Base-by-base conservation (phyloP, 2,888 invertebrate genomes). In the Cerastis leucographa region DNA sequence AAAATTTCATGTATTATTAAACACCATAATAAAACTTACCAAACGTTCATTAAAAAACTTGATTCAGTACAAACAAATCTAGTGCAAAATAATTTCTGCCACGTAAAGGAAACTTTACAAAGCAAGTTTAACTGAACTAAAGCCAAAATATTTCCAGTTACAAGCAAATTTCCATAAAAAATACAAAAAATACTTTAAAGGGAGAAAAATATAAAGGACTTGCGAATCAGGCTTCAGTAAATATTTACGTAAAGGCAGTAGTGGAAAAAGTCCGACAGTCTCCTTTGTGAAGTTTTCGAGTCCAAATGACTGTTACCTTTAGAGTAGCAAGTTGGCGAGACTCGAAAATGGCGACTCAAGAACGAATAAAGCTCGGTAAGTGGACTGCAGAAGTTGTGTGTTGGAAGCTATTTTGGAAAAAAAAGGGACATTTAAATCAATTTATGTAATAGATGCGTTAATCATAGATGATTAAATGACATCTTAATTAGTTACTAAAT, bases 231-330 rank as follows among this genome's bases (percentile, higher is more conserved):
- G 22, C 67, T 81, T 72, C 35, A 44, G 59, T 51, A 71, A 85
- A 84, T 49, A 80, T 83, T 85, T 83, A 72, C 74, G 42, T 71
- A 17, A 74, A 76, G 22, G 72, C 51, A 62, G 25, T 12, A 76
- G 62, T 85, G 40, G 17, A 68, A 65, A 71, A 82, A 71, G 51
- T 74, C 49, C 29, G 25, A 61, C 46, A 25, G 64, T 42, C 49
- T 56, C 40, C 68, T 66, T 81, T 84, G 84, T 71, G n/a, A 76
- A 81, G 22, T 71, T 71, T 6, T 71, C 17, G 54, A 82, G 68
- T 82, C 65, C 67, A 59, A 76, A 70, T 76, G 40, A 67, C 74
- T 74, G 74, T 76, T 76, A 76, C 76, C 72, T 59, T 81, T 76
- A 67, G 17, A 69, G 46, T 40, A 67, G 40, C 6, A 62, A 74